phyloP scores from a whole-genome alignment of 1,140 invertebrate species.

The Medauroidea extradentata region DNA sequence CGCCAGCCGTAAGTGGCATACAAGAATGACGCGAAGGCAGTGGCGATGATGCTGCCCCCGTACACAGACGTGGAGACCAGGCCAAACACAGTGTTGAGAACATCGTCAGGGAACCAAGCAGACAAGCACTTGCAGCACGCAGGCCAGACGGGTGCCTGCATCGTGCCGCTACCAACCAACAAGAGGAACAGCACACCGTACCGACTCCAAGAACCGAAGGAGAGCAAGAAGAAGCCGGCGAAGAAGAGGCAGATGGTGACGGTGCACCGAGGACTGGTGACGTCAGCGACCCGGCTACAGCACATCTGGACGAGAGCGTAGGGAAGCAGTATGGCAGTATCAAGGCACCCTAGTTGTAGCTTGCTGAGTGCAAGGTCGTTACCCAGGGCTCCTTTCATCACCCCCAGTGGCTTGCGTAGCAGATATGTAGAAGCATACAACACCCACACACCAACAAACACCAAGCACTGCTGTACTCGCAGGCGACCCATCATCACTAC shows the following conservation, averaged over 20 bases:
- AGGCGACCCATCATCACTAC: conserved; percentile 11
- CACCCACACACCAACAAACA: conserved; percentile 44
- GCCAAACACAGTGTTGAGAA: conserved; percentile 47
- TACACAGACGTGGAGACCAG: conserved; percentile 50
- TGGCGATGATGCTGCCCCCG: conserved; percentile 48
- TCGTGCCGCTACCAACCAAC: conserved; percentile 47
- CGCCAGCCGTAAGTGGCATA: conserved; percentile 47
- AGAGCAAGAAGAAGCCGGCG: conserved; percentile 46
- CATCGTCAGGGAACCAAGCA: conserved; percentile 45
- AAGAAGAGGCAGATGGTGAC: conserved; percentile 43
- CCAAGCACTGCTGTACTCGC: conserved; percentile 28
- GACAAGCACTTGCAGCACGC: conserved; percentile 45
- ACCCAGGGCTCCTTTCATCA: conserved; percentile 49
- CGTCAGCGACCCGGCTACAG: conserved; percentile 45
- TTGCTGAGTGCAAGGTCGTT: conserved; percentile 37
- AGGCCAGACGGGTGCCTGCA: conserved; percentile 50
- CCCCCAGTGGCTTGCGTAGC: conserved; percentile 47
- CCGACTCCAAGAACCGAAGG: conserved; percentile 44
- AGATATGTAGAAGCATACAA: conserved; percentile 47
- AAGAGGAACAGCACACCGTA: conserved; percentile 40
- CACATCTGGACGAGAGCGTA: conserved; percentile 49
- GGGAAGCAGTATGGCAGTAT: conserved; percentile 48
- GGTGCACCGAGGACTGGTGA: conserved; percentile 45
- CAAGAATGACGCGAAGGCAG: conserved; percentile 47
- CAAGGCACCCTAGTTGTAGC: conserved; percentile 44